These are phyloP conservation scores for Chlamydotis undulata DNA, from an alignment of 2,113 vertebrate species.

Conservation along the genomic window DNA sequence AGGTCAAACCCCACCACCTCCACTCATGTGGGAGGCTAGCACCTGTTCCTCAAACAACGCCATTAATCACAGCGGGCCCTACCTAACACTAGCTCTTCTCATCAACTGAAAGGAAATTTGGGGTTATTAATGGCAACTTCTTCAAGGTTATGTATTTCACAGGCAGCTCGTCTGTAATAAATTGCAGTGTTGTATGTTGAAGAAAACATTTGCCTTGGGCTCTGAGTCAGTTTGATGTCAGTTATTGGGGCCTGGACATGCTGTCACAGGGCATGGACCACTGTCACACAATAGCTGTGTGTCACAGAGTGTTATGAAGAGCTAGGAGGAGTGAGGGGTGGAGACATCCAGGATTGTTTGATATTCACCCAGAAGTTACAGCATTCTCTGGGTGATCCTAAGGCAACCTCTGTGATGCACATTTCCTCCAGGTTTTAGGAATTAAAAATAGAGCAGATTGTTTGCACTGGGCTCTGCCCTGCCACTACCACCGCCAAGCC, in stretches of 20 bases:
- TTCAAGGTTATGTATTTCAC: neutral
- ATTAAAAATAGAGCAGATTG: neutral
- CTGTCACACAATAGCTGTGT: neutral
- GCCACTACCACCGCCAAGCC: neutral
- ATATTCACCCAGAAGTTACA: neutral
- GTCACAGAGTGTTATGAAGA: neutral
- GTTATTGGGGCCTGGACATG: neutral
- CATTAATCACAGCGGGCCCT: rapidly evolving
- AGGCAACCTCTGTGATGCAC: neutral
- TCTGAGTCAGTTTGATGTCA: neutral
- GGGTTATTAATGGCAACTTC: neutral
- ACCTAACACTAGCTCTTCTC: neutral
- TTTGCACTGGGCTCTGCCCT: neutral
- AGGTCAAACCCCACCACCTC: neutral
- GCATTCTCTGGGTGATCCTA: neutral
- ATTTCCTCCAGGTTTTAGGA: neutral
- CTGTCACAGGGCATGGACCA: neutral
- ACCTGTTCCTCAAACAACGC: neutral
- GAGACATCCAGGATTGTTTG: neutral
- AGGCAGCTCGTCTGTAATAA: neutral
- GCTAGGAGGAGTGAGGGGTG: neutral
- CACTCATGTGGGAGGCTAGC: rapidly evolving
- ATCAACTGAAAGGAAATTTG: neutral
- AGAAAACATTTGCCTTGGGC: neutral
- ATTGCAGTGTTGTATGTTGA: rapidly evolving